Percentiles rank a stretch among this genome's conserved stretches.
These are phyloP conservation scores for Drosophila borborema DNA, from an alignment of 2,888 invertebrate genomes.

Conservation along the genomic window DNA sequence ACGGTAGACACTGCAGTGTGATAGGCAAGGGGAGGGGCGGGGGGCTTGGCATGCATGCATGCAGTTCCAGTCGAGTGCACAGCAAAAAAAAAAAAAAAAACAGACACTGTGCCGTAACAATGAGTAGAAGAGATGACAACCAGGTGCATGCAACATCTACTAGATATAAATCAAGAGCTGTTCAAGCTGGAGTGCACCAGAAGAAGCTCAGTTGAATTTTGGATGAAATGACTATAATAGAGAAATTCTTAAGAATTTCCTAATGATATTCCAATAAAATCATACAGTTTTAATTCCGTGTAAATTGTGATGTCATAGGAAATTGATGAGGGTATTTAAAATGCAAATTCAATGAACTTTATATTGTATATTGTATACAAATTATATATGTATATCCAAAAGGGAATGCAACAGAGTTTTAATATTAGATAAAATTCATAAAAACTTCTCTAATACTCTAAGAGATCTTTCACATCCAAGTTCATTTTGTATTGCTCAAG, in stretches of 20 bases:
- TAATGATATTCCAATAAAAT: constrained; percentile 7
- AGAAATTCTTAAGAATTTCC: neutral
- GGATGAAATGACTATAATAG: neutral
- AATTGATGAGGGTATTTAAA: neutral
- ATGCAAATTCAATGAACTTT: neutral
- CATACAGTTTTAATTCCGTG: neutral
- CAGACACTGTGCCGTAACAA: constrained; percentile 46
- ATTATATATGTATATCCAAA: too few relatives aligned
- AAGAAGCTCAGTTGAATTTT: neutral
- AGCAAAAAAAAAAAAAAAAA: neutral
- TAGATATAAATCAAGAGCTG: constrained; percentile 53
- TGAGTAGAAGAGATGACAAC: constrained; percentile 62
- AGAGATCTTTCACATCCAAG: too few relatives aligned
- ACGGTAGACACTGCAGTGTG: neutral
- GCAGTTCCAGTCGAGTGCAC: constrained; percentile 65
- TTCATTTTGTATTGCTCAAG: too few relatives aligned
- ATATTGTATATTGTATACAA: too few relatives aligned
- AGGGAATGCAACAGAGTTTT: too few relatives aligned
- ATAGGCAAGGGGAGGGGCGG: neutral
- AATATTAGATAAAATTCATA: too few relatives aligned
- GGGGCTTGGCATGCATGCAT: constrained; percentile 23
- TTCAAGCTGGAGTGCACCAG: neutral
- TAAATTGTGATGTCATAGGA: neutral
- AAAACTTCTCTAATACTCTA: too few relatives aligned
- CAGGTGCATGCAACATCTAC: constrained; percentile 58